Evolutionary conservation across 2,888 invertebrate genomes (phyloP), one percentile per base, ranked within the genome.

Genomic region (Nudaria mundana): DNA sequence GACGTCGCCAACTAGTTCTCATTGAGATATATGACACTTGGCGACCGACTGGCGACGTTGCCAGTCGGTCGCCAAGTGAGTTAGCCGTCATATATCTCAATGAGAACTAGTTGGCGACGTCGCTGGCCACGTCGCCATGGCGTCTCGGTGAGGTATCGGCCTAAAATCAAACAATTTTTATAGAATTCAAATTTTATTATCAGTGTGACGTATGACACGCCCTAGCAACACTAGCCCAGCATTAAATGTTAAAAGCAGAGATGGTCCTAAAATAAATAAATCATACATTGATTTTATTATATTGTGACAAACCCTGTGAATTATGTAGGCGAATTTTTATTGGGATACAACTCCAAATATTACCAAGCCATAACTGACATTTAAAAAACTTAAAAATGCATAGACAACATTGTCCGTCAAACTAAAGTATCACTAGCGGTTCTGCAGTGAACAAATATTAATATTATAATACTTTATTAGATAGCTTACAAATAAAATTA

Each of bases 171-270:
- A n/a, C n/a, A n/a, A n/a, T n/a, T n/a, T n/a, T n/a, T n/a, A n/a
- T n/a, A n/a, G n/a, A n/a, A n/a, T n/a, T n/a, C n/a, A n/a, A n/a
- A n/a, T n/a, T 58, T 66, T 68, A 73, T 75, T 72, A 66, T 70
- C 58, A 61, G 60, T 68, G 66, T 63, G 69, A 69, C 66, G 64
- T 48, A 59, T 48, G 51, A 60, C 60, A 66, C 69, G 58, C 59
- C 64, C 71, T 76, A 76, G 75, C 75, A 73, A 69, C 65, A 20
- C n/a, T 70, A 64, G 67, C 62, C 76, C 78, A 78, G 70, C 67
- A 66, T 70, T 71, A 66, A 64, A 63, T 64, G 75, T 74, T 80
- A 75, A 67, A 79, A 79, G 81, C 77, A 76, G 71, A 62, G 63
- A 63, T 24, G 41, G 65, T 58, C 63, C 71, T 66, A 66, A 66